These are phyloP conservation scores for Leucoptera coffeella DNA, from an alignment of 2,888 invertebrate species.

Conservation along the genomic window DNA sequence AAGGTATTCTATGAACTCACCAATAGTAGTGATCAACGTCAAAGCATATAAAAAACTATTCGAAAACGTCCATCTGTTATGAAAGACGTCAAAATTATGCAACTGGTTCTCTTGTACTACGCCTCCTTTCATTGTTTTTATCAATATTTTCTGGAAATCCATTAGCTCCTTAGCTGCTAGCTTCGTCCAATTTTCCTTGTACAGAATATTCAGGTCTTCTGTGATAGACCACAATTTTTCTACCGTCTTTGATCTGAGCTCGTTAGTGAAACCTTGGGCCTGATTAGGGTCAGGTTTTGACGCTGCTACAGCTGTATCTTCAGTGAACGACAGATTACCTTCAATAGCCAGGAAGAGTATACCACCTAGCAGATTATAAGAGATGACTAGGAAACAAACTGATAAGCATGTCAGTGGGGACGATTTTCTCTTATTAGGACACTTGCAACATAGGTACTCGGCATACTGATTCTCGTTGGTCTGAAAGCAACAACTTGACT, in stretches of 20 bases:
- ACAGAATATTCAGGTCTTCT: slow-evolving; percentile 80
- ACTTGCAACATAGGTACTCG: slow-evolving; percentile 58
- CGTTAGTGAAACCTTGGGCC: slow-evolving; percentile 40
- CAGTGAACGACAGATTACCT: slow-evolving; percentile 53
- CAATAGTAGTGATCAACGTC: slow-evolving; percentile 91
- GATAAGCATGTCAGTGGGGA: slow-evolving; percentile 75
- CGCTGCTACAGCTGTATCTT: slow-evolving; percentile 59
- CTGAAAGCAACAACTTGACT: no score
- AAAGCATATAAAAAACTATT: slow-evolving; percentile 89
- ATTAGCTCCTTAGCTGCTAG: slow-evolving; percentile 82
- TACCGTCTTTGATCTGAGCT: slow-evolving; percentile 65
- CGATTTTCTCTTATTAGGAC: slow-evolving; percentile 23
- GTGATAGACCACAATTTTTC: slow-evolving; percentile 82
- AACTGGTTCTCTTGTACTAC: slow-evolving; percentile 11
- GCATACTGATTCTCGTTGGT: no score
- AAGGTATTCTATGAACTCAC: slow-evolving; percentile 47
- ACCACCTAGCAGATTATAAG: slow-evolving; percentile 88
- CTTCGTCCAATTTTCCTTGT: slow-evolving; percentile 87
- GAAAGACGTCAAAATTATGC: slow-evolving; percentile 18
- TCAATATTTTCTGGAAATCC: slow-evolving; percentile 68
- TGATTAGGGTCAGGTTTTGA: slow-evolving; percentile 57
- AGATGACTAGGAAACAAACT: slow-evolving; percentile 77
- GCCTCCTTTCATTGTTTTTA: slow-evolving; percentile 36
- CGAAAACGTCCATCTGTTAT: slow-evolving; percentile 84
- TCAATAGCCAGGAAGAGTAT: slow-evolving; percentile 85